A percentile compares a stretch with the other conserved stretches of the same genome.
Conservation (phyloP, 2,888 invertebrate species). For the Rhingia campestris region DNA sequence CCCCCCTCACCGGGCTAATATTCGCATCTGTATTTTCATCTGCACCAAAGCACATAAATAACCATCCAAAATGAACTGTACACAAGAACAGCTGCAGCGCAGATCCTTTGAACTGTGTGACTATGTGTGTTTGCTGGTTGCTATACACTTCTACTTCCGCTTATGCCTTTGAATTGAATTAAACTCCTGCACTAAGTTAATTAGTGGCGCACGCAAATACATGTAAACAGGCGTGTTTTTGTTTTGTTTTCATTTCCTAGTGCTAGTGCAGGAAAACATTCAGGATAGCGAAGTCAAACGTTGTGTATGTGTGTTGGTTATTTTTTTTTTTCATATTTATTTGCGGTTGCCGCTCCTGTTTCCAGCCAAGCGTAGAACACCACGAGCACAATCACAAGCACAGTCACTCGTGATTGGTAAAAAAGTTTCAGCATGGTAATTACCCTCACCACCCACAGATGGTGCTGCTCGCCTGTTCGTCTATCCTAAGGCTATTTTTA, state of each 20-base stretch:
- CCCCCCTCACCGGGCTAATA: slow-evolving; percentile 25
- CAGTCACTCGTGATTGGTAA: slow-evolving; percentile 50
- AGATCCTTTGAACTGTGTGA: slow-evolving; percentile 28
- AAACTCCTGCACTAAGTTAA: slow-evolving; percentile 68
- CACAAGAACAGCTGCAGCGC: not conserved
- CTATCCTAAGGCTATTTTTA: slow-evolving; percentile 29
- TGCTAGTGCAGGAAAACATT: slow-evolving; percentile 10
- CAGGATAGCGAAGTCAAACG: too few relatives aligned
- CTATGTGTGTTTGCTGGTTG: not conserved
- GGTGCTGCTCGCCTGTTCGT: not conserved
- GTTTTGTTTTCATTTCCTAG: slow-evolving; percentile 26
- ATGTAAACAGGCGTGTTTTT: slow-evolving; percentile 67
- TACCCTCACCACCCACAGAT: slow-evolving; percentile 20
- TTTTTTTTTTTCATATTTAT: not conserved
- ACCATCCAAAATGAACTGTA: slow-evolving; percentile 46
- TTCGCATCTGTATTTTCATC: slow-evolving; percentile 62
- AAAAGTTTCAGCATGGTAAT: slow-evolving; percentile 64
- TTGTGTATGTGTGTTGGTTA: not conserved
- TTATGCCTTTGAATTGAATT: slow-evolving; percentile 70
- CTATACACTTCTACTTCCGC: slow-evolving; percentile 47
- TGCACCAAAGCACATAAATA: slow-evolving; percentile 63
- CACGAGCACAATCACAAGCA: slow-evolving; percentile 38
- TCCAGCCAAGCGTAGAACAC: slow-evolving; percentile 6
- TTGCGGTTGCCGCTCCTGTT: slow-evolving; percentile 3
- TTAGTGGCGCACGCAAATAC: slow-evolving; percentile 67